Evolutionary conservation across 2,797 vertebrate species (phyloP).

Genomic region (Rhinatrema bivittatum): DNA sequence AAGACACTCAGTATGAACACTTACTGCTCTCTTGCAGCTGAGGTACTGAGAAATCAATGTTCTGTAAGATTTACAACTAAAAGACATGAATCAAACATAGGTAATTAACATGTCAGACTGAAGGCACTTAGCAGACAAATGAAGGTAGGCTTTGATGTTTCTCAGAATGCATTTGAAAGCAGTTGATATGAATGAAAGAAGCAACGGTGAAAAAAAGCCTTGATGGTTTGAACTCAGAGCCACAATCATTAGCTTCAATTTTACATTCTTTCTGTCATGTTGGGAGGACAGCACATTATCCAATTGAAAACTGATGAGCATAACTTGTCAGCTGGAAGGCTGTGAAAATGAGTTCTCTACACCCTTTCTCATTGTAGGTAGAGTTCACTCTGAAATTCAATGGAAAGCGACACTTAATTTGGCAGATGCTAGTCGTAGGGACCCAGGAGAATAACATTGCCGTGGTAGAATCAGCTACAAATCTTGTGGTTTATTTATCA

Average conservation of each 20-base stretch:
- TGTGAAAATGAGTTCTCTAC: conserved; percentile 27
- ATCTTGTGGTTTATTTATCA: conserved; percentile 8
- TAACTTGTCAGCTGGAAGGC: conserved; percentile 17
- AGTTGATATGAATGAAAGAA: conserved; percentile 19
- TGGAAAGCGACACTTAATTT: conserved; percentile 43
- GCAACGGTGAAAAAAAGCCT: conserved; percentile 9
- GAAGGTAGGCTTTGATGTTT: conserved; percentile 22
- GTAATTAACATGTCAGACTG: conserved; percentile 18
- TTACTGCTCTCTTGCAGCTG: conserved; percentile 8
- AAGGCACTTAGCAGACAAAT: conserved; percentile 21
- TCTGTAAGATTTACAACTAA: conserved; percentile 2
- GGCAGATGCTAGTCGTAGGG: conserved; percentile 21
- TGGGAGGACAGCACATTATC: conserved; percentile 14
- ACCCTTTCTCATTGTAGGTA: conserved; percentile 21
- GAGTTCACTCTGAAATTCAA: conserved; percentile 17
- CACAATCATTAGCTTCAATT: conserved; percentile 15
- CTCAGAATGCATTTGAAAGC: conserved; percentile 10
- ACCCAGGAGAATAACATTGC: conserved; percentile 29
- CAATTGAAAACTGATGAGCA: conserved; percentile 31
- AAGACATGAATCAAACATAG: conserved; percentile 4
- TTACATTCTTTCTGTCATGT: conserved; percentile 15
- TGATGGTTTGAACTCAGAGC: conserved; percentile 8
- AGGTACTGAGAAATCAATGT: background rate
- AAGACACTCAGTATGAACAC: background rate
- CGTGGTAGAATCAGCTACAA: conserved; percentile 7